phyloP scores from a whole-genome alignment of 2,888 invertebrate genomes.

The Noctua janthe region DNA sequence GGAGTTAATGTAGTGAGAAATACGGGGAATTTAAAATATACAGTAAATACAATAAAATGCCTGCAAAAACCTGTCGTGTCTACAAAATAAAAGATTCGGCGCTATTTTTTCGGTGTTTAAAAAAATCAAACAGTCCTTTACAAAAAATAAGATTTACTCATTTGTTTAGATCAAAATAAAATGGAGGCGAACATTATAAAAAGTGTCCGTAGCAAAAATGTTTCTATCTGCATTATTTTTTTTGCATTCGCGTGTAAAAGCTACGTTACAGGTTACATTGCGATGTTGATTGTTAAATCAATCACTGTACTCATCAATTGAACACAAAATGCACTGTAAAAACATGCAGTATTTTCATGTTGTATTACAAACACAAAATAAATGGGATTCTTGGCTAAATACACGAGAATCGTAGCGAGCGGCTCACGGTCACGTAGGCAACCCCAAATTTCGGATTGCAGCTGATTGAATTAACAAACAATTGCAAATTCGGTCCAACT shows the following conservation, averaged over 20 bases:
- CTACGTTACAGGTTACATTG: constrained; percentile 10
- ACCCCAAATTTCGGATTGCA: constrained; percentile 24
- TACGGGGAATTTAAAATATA: neutral
- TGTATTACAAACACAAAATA: constrained; percentile 23
- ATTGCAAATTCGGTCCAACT: constrained; percentile 21
- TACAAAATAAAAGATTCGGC: neutral
- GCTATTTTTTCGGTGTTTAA: neutral
- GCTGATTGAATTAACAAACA: constrained; percentile 27
- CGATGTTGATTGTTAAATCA: constrained; percentile 51
- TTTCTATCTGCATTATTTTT: constrained; percentile 22
- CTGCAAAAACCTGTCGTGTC: neutral
- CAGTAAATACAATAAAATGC: neutral
- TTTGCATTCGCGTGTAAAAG: constrained; percentile 38
- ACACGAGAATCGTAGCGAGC: constrained; percentile 10
- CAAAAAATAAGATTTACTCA: neutral
- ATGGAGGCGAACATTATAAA: neutral
- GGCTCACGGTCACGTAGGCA: constrained; percentile 50
- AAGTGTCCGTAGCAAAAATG: neutral
- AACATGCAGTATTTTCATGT: constrained; percentile 25
- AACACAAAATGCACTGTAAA: constrained; percentile 27
- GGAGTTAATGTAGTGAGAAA: neutral
- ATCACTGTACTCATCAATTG: constrained; percentile 49
- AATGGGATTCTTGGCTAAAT: constrained; percentile 23
- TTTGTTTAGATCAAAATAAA: constrained; percentile 5
- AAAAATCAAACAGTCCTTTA: neutral